Evolutionary conservation across 2,797 vertebrate species (phyloP), one percentile per base, ranked within the genome.

Genomic region (Adrianichthys oophorus): DNA sequence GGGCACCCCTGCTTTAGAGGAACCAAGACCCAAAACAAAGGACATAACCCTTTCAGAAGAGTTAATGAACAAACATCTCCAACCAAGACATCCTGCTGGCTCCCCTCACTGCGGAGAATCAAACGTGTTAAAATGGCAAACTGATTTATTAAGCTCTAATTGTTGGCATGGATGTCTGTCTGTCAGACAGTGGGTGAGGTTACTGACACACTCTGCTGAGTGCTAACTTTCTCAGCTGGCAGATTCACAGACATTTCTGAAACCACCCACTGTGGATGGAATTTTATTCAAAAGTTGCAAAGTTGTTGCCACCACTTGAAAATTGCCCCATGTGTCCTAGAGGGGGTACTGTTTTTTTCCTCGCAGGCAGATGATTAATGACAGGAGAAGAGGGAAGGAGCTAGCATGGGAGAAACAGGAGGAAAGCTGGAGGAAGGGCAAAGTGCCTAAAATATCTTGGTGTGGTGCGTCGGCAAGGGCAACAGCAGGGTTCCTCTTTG

Each of bases 71-170:
- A 60, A 62, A 83, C 65, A 64, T 62, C 48, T 61, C 70, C 52
- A 45, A 72, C 70, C 64, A 68, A 77, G 85, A 79, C 78, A 54
- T 75, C 82, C 62, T 16, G 40, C 55, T 66, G 51, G 56, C 71
- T 16, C 60, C 78, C 65, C 60, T 59, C 1, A 41, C 72, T 29
- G 69, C 23, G 74, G 48, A 68, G 72, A 84, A 84, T 70, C 74
- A 85, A 85, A 80, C 78, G 85, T 87, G 90, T 84, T 87, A 90
- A 91, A 92, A 90, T 48, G 68, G 50, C 62, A 64, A 76, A 70
- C 77, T 89, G 88, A 92, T 94, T 91, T 90, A 91, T 92, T 91
- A 90, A 89, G 84, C 87, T 82, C 88, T 93, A 92, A 93, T 92
- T 91, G 90, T 90, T 85, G 85, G 87, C 89, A 85, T 90, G 88